phyloP scores from a whole-genome alignment of 1,140 invertebrate species.

The Stegodyphus mimosarum region DNA sequence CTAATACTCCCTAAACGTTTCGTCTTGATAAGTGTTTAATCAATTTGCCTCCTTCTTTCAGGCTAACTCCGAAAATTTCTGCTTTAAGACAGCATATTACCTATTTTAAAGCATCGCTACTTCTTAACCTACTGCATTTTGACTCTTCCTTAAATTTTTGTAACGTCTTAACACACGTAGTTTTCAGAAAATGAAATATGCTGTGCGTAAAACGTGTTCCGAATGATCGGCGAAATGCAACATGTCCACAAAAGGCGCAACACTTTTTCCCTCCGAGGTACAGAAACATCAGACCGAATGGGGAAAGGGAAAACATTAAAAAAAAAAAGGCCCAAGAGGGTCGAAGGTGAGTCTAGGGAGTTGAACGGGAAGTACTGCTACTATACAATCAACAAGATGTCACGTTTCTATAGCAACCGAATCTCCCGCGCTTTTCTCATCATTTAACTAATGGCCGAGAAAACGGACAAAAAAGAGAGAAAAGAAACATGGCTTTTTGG shows the following conservation, averaged over 20 bases:
- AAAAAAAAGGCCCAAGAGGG: conserved; percentile 6
- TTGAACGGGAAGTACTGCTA: neutral
- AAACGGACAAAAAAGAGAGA: conserved; percentile 42
- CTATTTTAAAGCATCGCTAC: too few relatives aligned
- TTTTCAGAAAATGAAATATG: neutral
- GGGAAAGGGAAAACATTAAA: too few relatives aligned
- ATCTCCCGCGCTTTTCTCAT: conserved; percentile 53
- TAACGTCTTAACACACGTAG: too few relatives aligned
- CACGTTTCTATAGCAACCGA: conserved; percentile 44
- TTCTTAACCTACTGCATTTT: too few relatives aligned
- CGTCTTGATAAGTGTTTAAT: too few relatives aligned
- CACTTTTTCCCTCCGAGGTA: neutral
- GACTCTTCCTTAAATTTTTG: too few relatives aligned
- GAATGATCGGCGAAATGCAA: conserved; percentile 6
- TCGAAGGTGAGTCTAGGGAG: neutral
- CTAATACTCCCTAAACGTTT: too few relatives aligned
- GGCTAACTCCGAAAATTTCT: too few relatives aligned
- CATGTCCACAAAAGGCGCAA: conserved; percentile 35
- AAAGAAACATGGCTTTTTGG: neutral
- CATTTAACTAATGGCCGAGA: conserved; percentile 55
- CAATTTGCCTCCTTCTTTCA: too few relatives aligned
- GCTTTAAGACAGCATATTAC: too few relatives aligned
- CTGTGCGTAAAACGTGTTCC: neutral
- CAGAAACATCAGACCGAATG: too few relatives aligned
- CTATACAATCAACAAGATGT: conserved; percentile 17